These are phyloP conservation scores for Pteria penguin DNA, from an alignment of 2,888 invertebrate genomes.

Conservation along the genomic window DNA sequence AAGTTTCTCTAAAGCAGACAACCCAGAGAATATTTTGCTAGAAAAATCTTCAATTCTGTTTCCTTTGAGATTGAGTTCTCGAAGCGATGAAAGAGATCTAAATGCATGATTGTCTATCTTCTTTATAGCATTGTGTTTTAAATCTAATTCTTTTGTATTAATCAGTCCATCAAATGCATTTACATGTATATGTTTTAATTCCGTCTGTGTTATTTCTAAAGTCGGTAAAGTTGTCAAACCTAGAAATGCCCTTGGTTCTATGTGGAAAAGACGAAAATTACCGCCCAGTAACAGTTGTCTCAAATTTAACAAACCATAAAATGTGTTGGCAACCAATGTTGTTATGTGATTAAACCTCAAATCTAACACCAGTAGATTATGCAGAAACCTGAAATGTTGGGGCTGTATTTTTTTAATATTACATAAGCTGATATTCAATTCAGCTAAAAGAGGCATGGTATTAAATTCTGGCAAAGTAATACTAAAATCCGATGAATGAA, in stretches of 20 bases:
- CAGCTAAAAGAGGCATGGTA: neutral
- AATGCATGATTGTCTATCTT: constrained; percentile 19
- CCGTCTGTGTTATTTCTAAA: neutral
- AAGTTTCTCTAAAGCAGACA: constrained; percentile 21
- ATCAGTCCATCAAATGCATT: constrained; percentile 23
- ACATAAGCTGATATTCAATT: constrained; percentile 11
- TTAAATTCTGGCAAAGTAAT: neutral
- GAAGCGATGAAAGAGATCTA: neutral
- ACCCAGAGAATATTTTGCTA: constrained; percentile 33
- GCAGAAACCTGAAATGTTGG: neutral
- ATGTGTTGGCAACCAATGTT: constrained; percentile 11
- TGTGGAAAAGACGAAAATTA: constrained; percentile 8
- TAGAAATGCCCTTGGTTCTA: constrained; percentile 23
- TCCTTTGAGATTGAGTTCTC: constrained; percentile 15
- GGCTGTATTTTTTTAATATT: neutral
- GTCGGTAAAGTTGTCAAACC: constrained; percentile 2
- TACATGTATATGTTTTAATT: neutral
- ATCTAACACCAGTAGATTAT: constrained; percentile 21
- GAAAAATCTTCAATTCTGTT: constrained; percentile 32
- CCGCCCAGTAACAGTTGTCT: constrained; percentile 23
- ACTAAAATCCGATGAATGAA: neutral
- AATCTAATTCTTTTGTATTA: neutral
- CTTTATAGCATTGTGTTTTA: constrained; percentile 16
- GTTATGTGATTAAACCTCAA: constrained; percentile 23
- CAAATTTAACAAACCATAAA: constrained; percentile 30